Evolutionary conservation across 1,140 invertebrate species (phyloP).

Genomic region (Neomicropteryx cornuta): DNA sequence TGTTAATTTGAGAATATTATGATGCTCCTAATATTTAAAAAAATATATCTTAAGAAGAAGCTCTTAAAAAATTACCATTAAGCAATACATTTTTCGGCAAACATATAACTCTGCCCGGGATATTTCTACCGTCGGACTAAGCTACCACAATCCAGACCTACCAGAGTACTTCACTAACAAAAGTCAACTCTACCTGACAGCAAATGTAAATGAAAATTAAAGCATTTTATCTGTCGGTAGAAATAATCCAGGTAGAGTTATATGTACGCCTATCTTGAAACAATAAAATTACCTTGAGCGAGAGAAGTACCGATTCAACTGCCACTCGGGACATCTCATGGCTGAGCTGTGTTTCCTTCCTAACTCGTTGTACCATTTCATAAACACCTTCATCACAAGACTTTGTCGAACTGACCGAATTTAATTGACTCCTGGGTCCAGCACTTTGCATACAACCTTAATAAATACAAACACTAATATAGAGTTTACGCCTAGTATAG

Average conservation of each 20-base stretch:
- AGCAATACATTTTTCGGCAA: too few species aligned
- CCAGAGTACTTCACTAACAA: too few species aligned
- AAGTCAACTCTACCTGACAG: too few species aligned
- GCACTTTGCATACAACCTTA: conserved; percentile 22
- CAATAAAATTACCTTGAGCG: conserved; percentile 48
- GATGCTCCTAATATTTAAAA: too few species aligned
- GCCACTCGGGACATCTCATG: conserved; percentile 80
- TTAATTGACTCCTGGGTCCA: conserved; percentile 23
- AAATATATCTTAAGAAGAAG: too few species aligned
- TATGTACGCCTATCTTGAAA: conserved; percentile 24
- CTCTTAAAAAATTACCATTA: too few species aligned
- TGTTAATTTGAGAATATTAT: too few species aligned
- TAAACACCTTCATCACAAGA: conserved; percentile 51
- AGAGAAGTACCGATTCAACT: conserved; percentile 64
- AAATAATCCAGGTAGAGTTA: conserved; percentile 25
- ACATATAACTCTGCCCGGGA: too few species aligned
- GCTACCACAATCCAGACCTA: too few species aligned
- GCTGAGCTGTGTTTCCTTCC: conserved; percentile 73
- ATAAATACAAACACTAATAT: background rate
- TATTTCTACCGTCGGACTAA: too few species aligned
- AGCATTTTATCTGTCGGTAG: too few species aligned
- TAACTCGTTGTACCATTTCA: conserved; percentile 62
- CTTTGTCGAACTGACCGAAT: conserved; percentile 21
- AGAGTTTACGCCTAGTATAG: background rate
- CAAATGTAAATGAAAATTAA: too few species aligned